Percentiles rank a stretch among this genome's conserved stretches.
Conservation (phyloP, 2,888 invertebrate genomes). For the Lucinisca nassula region DNA sequence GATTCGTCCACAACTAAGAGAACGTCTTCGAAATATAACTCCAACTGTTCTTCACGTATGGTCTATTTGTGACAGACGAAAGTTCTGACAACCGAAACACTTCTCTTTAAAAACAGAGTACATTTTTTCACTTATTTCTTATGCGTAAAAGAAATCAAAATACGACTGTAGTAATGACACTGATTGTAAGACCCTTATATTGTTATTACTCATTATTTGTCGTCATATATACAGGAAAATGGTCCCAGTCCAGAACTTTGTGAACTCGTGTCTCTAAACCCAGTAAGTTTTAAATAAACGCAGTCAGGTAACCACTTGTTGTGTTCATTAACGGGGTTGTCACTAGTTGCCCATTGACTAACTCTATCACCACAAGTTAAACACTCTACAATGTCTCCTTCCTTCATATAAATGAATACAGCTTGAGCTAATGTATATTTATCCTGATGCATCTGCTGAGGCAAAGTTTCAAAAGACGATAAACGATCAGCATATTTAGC, state of each 20-base stretch:
- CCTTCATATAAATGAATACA: conserved; percentile 53
- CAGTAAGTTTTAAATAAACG: conserved; percentile 37
- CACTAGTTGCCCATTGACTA: conserved; percentile 34
- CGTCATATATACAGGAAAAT: background rate
- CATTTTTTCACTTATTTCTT: conserved; percentile 32
- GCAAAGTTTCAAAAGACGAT: conserved; percentile 35
- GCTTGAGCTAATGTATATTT: conserved; percentile 42
- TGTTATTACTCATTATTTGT: background rate
- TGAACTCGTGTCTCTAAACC: conserved; percentile 1
- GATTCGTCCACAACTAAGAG: conserved; percentile 36
- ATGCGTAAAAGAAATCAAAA: conserved; percentile 53
- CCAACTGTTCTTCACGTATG: conserved; percentile 37
- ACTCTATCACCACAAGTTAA: conserved; percentile 50
- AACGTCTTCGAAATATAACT: conserved; percentile 54
- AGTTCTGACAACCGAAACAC: conserved; percentile 36
- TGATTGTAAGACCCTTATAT: conserved; percentile 29
- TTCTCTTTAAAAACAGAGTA: conserved; percentile 34
- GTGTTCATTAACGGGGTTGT: conserved; percentile 35
- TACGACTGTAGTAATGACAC: conserved; percentile 52
- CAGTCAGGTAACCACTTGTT: conserved; percentile 40
- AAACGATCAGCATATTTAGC: conserved; percentile 38
- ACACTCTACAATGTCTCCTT: conserved; percentile 55
- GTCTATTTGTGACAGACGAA: conserved; percentile 37
- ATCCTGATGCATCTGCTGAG: conserved; percentile 46
- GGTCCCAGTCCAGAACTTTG: background rate